phyloP scores from a whole-genome alignment of 2,113 vertebrate genomes.

The Trachemys scripta region DNA sequence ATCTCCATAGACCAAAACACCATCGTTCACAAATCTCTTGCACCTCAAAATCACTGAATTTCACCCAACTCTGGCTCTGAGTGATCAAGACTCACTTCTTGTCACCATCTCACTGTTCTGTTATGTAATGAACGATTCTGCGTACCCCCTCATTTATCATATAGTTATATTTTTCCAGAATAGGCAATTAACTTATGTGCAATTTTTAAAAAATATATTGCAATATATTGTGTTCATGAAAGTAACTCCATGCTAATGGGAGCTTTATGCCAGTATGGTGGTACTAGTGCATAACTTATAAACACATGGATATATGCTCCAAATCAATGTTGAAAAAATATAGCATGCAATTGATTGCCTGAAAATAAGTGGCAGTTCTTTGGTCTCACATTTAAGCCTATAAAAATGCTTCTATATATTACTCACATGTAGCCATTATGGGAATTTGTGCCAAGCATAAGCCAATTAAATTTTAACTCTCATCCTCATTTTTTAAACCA shows the following conservation, averaged over 20 bases:
- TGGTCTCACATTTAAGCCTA: constrained; percentile 24
- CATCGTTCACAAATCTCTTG: background rate
- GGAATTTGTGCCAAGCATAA: constrained; percentile 10
- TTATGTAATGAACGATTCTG: background rate
- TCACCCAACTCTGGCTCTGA: background rate
- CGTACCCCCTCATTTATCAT: background rate
- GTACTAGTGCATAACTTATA: background rate
- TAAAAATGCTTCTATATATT: constrained; percentile 36
- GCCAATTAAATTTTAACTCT: constrained; percentile 39
- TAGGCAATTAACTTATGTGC: background rate
- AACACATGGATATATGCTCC: background rate
- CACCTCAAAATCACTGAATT: background rate
- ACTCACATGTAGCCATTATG: background rate
- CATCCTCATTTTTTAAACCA: background rate
- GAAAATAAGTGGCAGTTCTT: background rate
- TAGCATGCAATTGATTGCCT: constrained; percentile 23
- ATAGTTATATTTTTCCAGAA: background rate
- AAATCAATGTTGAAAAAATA: constrained; percentile 29
- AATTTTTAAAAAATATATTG: background rate
- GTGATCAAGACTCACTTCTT: background rate
- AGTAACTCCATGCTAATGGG: background rate
- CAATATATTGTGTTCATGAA: background rate
- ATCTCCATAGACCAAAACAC: background rate
- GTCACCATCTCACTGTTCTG: background rate
- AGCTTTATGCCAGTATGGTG: background rate